Conservation (phyloP, 2,797 vertebrate species). For the Calcarius lapponicus region DNA sequence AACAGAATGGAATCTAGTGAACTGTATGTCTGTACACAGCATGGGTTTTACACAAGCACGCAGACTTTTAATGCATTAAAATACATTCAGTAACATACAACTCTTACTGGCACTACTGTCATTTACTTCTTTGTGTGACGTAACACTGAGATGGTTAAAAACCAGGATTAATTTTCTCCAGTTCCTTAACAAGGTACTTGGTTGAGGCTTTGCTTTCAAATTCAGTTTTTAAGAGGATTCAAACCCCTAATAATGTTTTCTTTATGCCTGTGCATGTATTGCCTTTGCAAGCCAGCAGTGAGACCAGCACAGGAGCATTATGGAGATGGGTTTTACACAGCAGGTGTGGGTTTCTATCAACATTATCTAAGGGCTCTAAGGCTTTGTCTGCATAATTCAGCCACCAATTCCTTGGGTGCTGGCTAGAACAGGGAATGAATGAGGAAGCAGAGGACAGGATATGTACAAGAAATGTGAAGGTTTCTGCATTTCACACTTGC, state of each 20-base stretch:
- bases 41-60: accelerated
- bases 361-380: accelerated
- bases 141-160: background rate
- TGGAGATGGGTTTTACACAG: background rate
- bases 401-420: background rate
- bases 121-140: background rate
- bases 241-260: background rate
- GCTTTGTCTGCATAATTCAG: background rate
- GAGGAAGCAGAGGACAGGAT: background rate
- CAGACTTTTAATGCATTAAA: background rate
- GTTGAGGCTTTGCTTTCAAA: background rate
- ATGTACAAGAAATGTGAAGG: accelerated
- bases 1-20: conserved; percentile 7
- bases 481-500: background rate
- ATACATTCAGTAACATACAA: background rate
- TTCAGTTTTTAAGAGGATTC: background rate
- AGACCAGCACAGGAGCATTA: accelerated
- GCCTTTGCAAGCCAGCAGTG: background rate
- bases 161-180: background rate
- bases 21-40: accelerated
- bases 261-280: background rate
- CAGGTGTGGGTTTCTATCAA: background rate
- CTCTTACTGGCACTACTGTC: background rate
- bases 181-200: background rate
- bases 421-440: background rate